Evolutionary conservation across 2,797 vertebrate species (phyloP).

Genomic region (Mormyrus proboscirostris): DNA sequence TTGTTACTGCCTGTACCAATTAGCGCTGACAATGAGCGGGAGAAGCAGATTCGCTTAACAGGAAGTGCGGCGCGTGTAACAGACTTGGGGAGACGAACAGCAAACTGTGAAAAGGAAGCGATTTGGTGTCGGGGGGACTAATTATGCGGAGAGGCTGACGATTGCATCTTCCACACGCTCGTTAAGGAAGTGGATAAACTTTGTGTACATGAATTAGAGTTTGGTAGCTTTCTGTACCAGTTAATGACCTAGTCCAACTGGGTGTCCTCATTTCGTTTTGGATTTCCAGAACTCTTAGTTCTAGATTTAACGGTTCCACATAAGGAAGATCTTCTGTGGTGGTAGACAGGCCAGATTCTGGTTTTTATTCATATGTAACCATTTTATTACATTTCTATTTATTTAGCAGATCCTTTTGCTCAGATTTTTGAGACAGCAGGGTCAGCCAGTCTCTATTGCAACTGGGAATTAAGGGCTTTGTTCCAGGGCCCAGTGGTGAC

Average conservation of each 20-base stretch:
- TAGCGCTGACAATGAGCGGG: background rate
- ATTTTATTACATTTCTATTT: background rate
- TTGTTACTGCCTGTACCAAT: constrained; percentile 16
- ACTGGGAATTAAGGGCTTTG: background rate
- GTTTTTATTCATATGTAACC: background rate
- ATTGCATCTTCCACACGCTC: background rate
- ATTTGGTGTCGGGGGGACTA: constrained; percentile 17
- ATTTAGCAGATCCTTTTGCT: background rate
- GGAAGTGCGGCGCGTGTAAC: background rate
- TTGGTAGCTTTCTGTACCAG: background rate
- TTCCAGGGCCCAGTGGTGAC: background rate
- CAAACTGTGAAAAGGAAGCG: constrained; percentile 19
- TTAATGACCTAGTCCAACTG: background rate
- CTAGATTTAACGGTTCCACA: background rate
- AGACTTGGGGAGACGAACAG: background rate
- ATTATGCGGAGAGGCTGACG: constrained; percentile 13
- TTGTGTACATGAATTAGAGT: background rate
- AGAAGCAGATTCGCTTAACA: background rate
- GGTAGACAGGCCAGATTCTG: background rate
- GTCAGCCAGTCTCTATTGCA: background rate
- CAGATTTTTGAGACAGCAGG: background rate
- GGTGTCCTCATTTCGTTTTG: background rate
- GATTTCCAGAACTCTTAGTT: background rate
- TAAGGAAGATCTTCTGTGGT: background rate
- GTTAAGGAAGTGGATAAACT: constrained; percentile 2